A percentile compares a stretch with the other conserved stretches of the same genome.
phyloP scores from a whole-genome alignment of 2,888 invertebrate genomes.

The Pristionchus mayeri region DNA sequence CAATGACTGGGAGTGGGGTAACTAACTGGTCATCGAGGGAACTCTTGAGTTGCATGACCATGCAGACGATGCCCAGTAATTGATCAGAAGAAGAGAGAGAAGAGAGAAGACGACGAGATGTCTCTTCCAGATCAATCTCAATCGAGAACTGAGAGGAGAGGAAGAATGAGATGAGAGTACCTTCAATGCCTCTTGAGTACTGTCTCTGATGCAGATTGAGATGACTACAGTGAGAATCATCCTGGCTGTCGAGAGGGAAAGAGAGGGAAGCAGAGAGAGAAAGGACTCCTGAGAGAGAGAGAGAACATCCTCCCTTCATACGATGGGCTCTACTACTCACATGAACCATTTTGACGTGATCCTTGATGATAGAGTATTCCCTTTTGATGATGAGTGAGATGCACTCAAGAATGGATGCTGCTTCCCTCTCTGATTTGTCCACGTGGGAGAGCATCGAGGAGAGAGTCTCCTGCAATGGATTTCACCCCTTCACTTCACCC shows the following conservation, averaged over 20 bases:
- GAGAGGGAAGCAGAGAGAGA: slow-evolving; percentile 22
- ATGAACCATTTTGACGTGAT: neutral
- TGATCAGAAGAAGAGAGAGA: slow-evolving; percentile 56
- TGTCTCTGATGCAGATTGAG: slow-evolving; percentile 28
- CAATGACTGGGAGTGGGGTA: too few species aligned
- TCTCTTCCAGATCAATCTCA: slow-evolving; percentile 44
- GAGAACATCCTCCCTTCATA: neutral
- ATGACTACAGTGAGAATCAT: slow-evolving; percentile 30
- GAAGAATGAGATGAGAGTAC: neutral
- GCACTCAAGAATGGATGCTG: slow-evolving; percentile 11
- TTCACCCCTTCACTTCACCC: too few species aligned
- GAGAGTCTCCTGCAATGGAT: neutral
- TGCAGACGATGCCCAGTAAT: slow-evolving; percentile 56
- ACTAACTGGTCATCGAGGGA: slow-evolving; percentile 29
- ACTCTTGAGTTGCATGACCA: slow-evolving; percentile 56
- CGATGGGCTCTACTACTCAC: neutral
- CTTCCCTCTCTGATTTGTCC: slow-evolving; percentile 37
- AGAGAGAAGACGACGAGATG: slow-evolving; percentile 33
- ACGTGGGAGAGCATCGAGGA: slow-evolving; percentile 15
- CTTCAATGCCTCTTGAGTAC: slow-evolving; percentile 6
- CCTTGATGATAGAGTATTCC: slow-evolving; percentile 37
- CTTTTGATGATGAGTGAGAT: neutral
- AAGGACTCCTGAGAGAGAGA: slow-evolving; percentile 5
- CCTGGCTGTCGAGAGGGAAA: slow-evolving; percentile 9
- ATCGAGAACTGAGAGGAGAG: neutral